Conservation (phyloP, 1,140 invertebrate genomes). For the Melanaphis sacchari region DNA sequence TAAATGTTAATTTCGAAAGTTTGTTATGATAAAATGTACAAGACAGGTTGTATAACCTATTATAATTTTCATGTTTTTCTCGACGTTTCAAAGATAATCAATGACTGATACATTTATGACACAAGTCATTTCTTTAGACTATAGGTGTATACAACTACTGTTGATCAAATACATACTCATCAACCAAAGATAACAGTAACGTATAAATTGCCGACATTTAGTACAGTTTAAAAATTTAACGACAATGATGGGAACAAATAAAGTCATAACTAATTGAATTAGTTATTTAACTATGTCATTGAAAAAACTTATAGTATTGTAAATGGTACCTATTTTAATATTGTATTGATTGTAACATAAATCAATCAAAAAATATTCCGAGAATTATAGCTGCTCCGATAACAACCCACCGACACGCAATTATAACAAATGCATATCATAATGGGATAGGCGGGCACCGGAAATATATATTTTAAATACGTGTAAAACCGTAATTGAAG, state of each 20-base stretch:
- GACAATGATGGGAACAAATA: background rate
- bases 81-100: background rate
- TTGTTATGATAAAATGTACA: background rate
- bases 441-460: background rate
- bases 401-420: background rate
- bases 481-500: background rate
- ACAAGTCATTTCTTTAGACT: background rate
- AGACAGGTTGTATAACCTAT: background rate
- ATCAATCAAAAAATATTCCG: background rate
- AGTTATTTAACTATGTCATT: background rate
- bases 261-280: background rate
- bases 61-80: background rate
- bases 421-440: background rate
- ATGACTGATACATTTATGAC: background rate
- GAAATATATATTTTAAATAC: background rate
- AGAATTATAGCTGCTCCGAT: background rate
- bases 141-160: too few species aligned
- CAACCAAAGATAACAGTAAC: background rate
- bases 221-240: background rate
- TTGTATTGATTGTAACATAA: background rate
- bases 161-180: background rate
- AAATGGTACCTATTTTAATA: background rate
- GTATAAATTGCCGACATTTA: background rate
- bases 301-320: background rate
- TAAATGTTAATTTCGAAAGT: background rate